Conservation (phyloP, 2,113 vertebrate species). For the Hippopotamus amphibius region DNA sequence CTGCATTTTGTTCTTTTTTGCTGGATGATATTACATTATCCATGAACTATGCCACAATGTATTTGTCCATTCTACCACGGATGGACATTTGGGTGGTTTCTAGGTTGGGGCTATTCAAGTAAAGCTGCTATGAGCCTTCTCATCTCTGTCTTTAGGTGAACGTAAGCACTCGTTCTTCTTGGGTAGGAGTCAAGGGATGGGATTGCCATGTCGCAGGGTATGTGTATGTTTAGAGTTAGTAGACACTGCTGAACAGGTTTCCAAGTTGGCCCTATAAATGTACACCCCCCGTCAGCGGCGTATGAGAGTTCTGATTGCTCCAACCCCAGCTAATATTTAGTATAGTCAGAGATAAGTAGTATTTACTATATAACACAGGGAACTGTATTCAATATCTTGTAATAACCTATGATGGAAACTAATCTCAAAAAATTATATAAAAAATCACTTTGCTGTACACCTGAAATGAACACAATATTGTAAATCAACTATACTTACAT, state of each 20-base stretch:
- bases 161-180: not conserved
- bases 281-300: fast-evolving
- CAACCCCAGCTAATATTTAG: not conserved
- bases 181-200: not conserved
- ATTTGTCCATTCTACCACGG: fast-evolving
- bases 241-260: not conserved
- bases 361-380: not conserved
- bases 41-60: too few relatives aligned
- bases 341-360: not conserved
- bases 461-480: not conserved
- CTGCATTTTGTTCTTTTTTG: not conserved
- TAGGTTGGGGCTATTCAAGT: not conserved
- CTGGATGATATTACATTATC: fast-evolving
- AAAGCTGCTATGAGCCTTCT: not conserved
- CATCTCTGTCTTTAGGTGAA: not conserved
- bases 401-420: not conserved
- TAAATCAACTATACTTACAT: not conserved
- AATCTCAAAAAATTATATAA: not conserved
- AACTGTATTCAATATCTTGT: not conserved
- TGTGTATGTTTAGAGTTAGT: not conserved
- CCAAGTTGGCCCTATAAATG: fast-evolving
- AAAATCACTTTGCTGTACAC: not conserved
- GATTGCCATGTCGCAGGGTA: fast-evolving
- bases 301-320: not conserved
- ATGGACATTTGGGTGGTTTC: not conserved